These are phyloP conservation scores for Drosophila hydei DNA, from an alignment of 1,140 invertebrate genomes.

Conservation along the genomic window DNA sequence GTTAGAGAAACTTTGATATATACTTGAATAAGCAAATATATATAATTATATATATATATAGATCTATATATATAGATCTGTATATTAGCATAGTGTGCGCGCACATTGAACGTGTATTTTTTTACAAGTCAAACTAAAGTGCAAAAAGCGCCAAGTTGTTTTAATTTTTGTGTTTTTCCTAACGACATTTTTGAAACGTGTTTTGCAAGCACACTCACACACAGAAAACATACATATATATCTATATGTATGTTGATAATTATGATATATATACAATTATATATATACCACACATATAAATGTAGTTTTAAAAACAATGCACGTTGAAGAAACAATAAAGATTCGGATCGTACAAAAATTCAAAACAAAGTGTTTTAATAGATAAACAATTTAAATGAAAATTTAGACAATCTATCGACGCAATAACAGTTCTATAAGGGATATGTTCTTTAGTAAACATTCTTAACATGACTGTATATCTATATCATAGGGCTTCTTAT, in stretches of 20 bases:
- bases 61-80: constrained; percentile 19
- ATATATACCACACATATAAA: constrained; percentile 49
- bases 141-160: constrained; percentile 55
- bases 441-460: not conserved
- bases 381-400: not conserved
- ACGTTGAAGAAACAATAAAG: constrained; percentile 81
- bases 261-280: constrained; percentile 47
- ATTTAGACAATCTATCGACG: not conserved
- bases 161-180: constrained; percentile 32
- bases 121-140: constrained; percentile 24
- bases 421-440: not conserved
- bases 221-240: constrained; percentile 28
- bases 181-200: constrained; percentile 65
- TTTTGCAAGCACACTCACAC: constrained; percentile 53
- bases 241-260: constrained; percentile 35
- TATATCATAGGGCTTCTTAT: too few species aligned
- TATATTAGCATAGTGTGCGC: constrained; percentile 24
- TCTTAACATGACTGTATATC: too few species aligned
- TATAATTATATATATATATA: constrained; percentile 6
- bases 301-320: constrained; percentile 63
- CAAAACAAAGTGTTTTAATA: constrained; percentile 3
- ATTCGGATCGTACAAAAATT: constrained; percentile 73
- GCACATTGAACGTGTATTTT: constrained; percentile 42
- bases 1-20: constrained; percentile 31
- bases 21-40: constrained; percentile 7